phyloP scores from a whole-genome alignment of 2,888 invertebrate genomes.

The Rhamnusium bicolor region DNA sequence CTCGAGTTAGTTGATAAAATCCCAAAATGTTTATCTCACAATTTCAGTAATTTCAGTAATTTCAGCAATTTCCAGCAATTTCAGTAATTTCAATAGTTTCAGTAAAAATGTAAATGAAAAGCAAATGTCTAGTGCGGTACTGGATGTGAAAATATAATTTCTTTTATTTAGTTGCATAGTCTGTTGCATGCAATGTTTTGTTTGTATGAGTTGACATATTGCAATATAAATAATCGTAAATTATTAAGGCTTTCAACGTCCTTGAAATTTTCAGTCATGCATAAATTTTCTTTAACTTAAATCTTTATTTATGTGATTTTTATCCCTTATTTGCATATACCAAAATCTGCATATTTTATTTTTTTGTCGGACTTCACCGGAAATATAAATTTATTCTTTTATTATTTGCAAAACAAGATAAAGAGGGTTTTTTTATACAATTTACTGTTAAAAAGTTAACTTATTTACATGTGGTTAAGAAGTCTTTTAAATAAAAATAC shows the following conservation, averaged over 20 bases:
- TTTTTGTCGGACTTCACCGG: neutral
- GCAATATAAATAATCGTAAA: neutral
- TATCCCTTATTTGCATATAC: neutral
- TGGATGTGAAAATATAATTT: too few species aligned
- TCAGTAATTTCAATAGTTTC: too few species aligned
- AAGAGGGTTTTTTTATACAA: neutral
- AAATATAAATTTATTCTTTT: neutral
- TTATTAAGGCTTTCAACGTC: neutral
- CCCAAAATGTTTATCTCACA: too few species aligned
- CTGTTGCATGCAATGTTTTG: neutral
- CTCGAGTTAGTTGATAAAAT: too few species aligned
- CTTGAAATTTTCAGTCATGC: neutral
- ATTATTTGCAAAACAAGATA: neutral
- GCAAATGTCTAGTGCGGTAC: too few species aligned
- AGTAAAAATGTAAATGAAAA: too few species aligned
- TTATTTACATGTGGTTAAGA: too few species aligned
- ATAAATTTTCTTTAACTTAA: neutral
- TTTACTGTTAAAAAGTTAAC: neutral
- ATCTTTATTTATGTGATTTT: neutral
- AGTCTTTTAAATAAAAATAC: too few species aligned
- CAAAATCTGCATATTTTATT: neutral
- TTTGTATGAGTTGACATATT: neutral
- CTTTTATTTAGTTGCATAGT: neutral
- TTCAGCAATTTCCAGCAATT: too few species aligned
- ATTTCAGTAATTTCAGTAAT: too few species aligned